Evolutionary conservation across 2,888 invertebrate genomes (phyloP).

Genomic region (Ormia ochracea): DNA sequence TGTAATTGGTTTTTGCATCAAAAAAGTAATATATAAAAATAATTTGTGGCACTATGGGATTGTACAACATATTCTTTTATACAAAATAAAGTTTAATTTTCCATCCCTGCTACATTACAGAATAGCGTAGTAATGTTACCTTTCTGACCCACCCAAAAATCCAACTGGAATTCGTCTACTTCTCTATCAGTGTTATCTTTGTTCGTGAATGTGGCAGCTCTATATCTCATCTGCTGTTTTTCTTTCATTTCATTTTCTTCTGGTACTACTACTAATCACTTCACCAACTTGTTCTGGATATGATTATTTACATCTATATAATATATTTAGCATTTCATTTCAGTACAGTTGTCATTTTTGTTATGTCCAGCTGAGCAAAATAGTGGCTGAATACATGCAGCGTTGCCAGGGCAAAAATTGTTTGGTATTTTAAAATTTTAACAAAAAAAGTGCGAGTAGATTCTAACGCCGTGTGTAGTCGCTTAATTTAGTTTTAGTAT

Average conservation of each 20-base stretch:
- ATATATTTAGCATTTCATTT: not conserved
- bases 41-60: too few species aligned
- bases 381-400: slow-evolving; percentile 43
- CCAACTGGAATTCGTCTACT: slow-evolving; percentile 26
- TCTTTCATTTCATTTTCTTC: not conserved
- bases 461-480: too few species aligned
- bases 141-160: slow-evolving; percentile 36
- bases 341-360: slow-evolving; percentile 45
- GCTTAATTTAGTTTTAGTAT: too few species aligned
- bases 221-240: slow-evolving; percentile 10
- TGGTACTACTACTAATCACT: not conserved
- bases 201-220: not conserved
- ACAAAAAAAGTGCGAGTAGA: too few species aligned
- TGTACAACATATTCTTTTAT: too few species aligned
- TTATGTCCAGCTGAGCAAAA: slow-evolving; percentile 28
- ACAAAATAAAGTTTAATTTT: too few species aligned
- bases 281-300: not conserved
- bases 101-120: slow-evolving; percentile 1
- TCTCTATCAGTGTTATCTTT: not conserved
- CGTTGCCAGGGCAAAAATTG: not conserved
- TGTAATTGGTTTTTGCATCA: too few species aligned
- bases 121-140: not conserved
- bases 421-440: too few species aligned
- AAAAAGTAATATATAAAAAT: too few species aligned
- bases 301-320: not conserved